These are phyloP conservation scores for Machimus rusticus DNA, from an alignment of 2,888 invertebrate genomes.

Conservation along the genomic window DNA sequence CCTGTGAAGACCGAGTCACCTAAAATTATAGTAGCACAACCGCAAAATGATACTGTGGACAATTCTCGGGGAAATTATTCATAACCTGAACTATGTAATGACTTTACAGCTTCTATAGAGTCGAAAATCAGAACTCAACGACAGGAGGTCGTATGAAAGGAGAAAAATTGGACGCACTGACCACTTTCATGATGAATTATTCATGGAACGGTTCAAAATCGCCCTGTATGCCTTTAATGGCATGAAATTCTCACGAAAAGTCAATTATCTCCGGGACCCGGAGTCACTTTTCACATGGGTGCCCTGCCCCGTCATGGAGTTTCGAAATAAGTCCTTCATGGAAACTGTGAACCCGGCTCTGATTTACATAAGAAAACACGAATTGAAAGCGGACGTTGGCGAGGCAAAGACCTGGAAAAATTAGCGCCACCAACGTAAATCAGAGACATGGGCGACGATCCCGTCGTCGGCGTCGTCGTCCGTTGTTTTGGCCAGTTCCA, in stretches of 20 bases:
- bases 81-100: background rate
- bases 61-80: constrained; percentile 1
- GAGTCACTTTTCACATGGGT: background rate
- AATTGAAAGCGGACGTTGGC: background rate
- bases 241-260: constrained; percentile 31
- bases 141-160: background rate
- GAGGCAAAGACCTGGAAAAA: background rate
- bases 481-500: background rate
- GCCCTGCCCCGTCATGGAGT: background rate
- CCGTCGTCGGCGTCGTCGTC: background rate
- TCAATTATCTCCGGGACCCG: constrained; percentile 4
- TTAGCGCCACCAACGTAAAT: constrained; percentile 6
- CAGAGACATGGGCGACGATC: background rate
- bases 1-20: background rate
- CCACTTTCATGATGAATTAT: constrained; percentile 16
- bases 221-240: constrained; percentile 4
- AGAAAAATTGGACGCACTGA: constrained; percentile 4
- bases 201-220: background rate
- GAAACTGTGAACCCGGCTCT: constrained; percentile 2
- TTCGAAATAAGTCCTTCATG: background rate
- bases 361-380: constrained; percentile 19
- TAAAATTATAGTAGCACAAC: background rate
- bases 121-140: background rate
- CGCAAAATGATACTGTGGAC: background rate
- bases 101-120: background rate